phyloP scores from a whole-genome alignment of 2,113 vertebrate species.

The Poeciliopsis prolifica region DNA sequence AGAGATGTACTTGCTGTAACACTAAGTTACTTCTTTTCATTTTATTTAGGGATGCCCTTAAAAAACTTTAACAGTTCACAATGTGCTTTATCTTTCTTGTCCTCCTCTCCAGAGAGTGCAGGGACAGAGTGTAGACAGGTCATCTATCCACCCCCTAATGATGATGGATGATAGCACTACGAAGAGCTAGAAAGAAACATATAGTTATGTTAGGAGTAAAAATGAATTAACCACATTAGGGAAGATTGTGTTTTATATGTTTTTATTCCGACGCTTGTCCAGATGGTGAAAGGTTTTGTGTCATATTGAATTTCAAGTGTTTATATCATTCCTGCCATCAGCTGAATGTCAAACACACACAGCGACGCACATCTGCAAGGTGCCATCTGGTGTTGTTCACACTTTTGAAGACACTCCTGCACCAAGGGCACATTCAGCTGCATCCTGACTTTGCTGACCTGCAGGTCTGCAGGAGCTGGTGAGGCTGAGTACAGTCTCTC shows the following conservation, averaged over 20 bases:
- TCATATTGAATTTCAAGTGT: constrained; percentile 61
- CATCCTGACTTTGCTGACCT: constrained; percentile 36
- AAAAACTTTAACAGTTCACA: neutral
- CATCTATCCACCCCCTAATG: constrained; percentile 73
- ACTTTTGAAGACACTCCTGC: constrained; percentile 9
- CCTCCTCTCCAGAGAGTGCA: constrained; percentile 25
- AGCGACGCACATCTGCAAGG: constrained; percentile 20
- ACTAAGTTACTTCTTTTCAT: neutral
- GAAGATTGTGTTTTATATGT: constrained; percentile 55
- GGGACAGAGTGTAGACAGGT: constrained; percentile 62
- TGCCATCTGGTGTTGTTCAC: constrained; percentile 40
- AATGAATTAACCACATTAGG: constrained; percentile 59
- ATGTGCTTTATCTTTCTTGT: constrained; percentile 7
- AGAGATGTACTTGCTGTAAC: neutral
- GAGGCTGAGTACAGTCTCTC: constrained; percentile 22
- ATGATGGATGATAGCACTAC: constrained; percentile 70
- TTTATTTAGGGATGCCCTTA: neutral
- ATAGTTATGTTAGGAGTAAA: constrained; percentile 58
- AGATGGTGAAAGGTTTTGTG: constrained; percentile 63
- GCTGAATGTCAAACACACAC: constrained; percentile 42
- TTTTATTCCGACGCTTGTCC: constrained; percentile 36
- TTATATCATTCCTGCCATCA: constrained; percentile 60
- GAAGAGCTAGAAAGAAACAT: constrained; percentile 52
- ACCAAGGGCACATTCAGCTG: constrained; percentile 9
- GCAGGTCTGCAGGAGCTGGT: constrained; percentile 35